These are phyloP conservation scores for Tiphia femorata DNA, from an alignment of 2,888 invertebrate genomes.

Conservation along the genomic window DNA sequence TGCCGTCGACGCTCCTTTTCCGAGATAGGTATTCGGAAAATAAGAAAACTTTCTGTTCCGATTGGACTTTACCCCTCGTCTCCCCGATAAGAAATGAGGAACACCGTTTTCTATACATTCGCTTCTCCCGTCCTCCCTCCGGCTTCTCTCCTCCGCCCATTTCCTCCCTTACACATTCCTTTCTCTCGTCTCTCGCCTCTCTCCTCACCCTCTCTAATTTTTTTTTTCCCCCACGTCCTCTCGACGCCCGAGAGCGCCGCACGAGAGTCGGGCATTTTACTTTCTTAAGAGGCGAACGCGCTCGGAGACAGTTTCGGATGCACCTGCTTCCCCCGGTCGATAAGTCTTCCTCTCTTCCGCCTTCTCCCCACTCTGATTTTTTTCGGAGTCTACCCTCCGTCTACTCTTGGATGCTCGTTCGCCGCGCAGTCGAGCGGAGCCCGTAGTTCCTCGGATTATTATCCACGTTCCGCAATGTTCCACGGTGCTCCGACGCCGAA, in stretches of 20 bases:
- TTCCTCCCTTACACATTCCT: not conserved
- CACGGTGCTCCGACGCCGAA: too few relatives aligned
- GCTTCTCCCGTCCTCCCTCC: not conserved
- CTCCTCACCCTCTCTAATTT: constrained; percentile 1
- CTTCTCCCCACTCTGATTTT: not conserved
- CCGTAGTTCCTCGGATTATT: too few relatives aligned
- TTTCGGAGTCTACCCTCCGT: constrained; percentile 11
- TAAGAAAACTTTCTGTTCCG: constrained; percentile 39
- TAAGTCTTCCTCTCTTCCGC: constrained; percentile 43
- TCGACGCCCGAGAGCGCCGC: constrained; percentile 19
- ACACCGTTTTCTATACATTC: constrained; percentile 15
- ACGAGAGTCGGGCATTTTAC: constrained; percentile 46
- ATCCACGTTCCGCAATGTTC: too few relatives aligned
- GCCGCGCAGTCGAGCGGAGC: too few relatives aligned
- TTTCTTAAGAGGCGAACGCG: constrained; percentile 41
- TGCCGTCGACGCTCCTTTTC: not conserved
- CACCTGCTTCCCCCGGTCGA: constrained; percentile 54
- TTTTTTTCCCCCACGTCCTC: constrained; percentile 13
- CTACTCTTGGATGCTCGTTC: too few relatives aligned
- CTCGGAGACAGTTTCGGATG: constrained; percentile 38
- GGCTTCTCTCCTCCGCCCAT: not conserved
- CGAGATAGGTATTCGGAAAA: constrained; percentile 31
- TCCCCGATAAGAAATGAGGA: constrained; percentile 31
- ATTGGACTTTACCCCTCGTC: constrained; percentile 28
- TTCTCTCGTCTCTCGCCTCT: not conserved